phyloP scores from a whole-genome alignment of 2,797 vertebrate genomes.

The Spinus olivaceus region DNA sequence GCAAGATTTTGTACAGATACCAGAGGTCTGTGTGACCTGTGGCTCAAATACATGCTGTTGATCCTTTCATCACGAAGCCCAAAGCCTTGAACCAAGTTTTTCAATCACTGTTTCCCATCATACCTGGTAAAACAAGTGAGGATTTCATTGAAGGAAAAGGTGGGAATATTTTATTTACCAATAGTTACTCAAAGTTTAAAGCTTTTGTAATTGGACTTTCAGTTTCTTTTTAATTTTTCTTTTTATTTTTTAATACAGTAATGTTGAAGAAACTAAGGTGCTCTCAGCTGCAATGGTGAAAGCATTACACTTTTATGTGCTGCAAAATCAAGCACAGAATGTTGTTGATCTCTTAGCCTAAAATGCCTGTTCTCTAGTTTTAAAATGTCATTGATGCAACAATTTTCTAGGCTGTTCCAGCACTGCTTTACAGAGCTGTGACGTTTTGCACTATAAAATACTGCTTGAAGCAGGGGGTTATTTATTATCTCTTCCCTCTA shows the following conservation, averaged over 20 bases:
- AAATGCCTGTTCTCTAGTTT: not conserved
- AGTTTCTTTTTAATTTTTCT: not conserved
- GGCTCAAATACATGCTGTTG: rapidly evolving
- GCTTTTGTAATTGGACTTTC: not conserved
- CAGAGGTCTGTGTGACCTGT: not conserved
- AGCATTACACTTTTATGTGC: not conserved
- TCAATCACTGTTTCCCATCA: not conserved
- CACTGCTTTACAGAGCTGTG: not conserved
- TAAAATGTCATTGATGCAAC: not conserved
- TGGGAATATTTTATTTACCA: not conserved
- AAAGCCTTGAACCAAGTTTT: not conserved
- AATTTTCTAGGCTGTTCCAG: not conserved
- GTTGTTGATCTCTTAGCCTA: not conserved
- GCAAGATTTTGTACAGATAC: not conserved
- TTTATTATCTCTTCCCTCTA: not conserved
- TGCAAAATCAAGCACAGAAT: not conserved
- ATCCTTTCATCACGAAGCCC: not conserved
- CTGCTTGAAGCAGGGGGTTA: not conserved
- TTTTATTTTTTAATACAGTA: not conserved
- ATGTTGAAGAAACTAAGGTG: not conserved
- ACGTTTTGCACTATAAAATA: not conserved
- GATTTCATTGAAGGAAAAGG: not conserved
- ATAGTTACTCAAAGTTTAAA: not conserved
- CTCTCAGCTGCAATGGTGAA: not conserved
- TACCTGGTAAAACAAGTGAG: not conserved